These are phyloP conservation scores for Neoitamus cyanurus DNA, from an alignment of 2,888 invertebrate genomes.

Conservation along the genomic window DNA sequence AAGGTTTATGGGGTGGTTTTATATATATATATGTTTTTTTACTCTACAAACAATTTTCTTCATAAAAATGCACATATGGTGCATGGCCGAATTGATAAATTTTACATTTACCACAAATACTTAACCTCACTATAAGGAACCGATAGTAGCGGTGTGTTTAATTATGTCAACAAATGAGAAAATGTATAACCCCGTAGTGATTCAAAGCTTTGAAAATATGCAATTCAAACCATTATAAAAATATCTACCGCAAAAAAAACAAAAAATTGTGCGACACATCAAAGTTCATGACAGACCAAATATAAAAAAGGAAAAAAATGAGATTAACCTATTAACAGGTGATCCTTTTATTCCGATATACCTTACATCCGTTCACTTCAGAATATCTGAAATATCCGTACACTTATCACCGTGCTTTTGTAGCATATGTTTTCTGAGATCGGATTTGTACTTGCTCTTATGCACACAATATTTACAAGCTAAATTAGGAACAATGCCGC, in stretches of 20 bases:
- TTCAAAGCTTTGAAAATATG: neutral
- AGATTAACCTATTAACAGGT: constrained; percentile 27
- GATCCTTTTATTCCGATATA: neutral
- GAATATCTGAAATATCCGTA: constrained; percentile 53
- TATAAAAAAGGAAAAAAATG: neutral
- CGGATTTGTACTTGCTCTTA: constrained; percentile 66
- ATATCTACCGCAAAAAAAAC: neutral
- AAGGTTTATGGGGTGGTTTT: no score
- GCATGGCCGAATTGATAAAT: no score
- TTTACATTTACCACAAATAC: no score
- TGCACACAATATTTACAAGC: constrained; percentile 64
- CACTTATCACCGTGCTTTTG: constrained; percentile 60
- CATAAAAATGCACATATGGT: no score
- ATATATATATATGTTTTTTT: no score
- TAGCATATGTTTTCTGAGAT: constrained; percentile 64
- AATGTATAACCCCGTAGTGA: neutral
- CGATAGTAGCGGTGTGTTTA: no score
- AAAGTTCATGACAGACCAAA: neutral
- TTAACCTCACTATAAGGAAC: no score
- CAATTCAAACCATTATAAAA: neutral
- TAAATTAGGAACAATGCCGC: constrained; percentile 66
- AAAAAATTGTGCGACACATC: neutral
- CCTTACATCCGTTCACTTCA: constrained; percentile 33
- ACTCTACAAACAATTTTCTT: no score
- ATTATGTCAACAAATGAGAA: neutral